Evolutionary conservation across 2,797 vertebrate species (phyloP), one percentile per base, ranked within the genome.

Genomic region (Melanotaenia nigrans): DNA sequence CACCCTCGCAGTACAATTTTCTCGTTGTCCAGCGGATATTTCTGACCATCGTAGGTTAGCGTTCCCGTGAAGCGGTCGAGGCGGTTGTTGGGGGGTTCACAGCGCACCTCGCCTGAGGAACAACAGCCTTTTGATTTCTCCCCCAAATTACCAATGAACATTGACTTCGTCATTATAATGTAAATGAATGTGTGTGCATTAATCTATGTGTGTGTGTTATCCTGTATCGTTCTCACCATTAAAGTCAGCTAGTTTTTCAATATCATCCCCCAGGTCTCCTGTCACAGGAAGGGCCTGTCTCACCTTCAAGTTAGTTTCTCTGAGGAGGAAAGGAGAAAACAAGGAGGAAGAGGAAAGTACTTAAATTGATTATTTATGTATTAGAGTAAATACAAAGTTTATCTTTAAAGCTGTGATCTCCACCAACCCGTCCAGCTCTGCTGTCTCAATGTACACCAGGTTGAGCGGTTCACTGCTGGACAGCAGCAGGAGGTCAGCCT

Each of bases 271-370:
- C 83, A 99, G 92, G 47, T 96, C 95, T 54, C 96, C 95, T 2
- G 97, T 98, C 33, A 96, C 89, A 0, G 96, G 92, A 79, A 98
- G 82, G 6, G 96, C 94, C 89, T 99, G 97, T 63, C 95, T 96
- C 92, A 99, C 97, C 86, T 99, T 99, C 84, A 99, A 88, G 86
- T 99, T 99, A 1, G 97, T 99, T 92, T 99, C 97, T 47, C 97
- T 99, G 83, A 8, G 73, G 66, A 69, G 2, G 59, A 61, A 47
- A 12, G 35, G 14, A 67, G 28, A 42, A 9, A 32, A 14, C 11
- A 2, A 63, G 55, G 5, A 61, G 7, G 38, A 0, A 47, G 18
- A 0, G 47, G 5, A 7, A 28, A 5, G 16, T 16, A 18, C 40
- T 53, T 4, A 13, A 42, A 38, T 38, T 1, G 3, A 38, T 36